Percentiles rank a stretch among this genome's conserved stretches.
These are phyloP conservation scores for Meandrina meandrites DNA, from an alignment of 92 coral and sea anemone genomes.

Conservation along the genomic window DNA sequence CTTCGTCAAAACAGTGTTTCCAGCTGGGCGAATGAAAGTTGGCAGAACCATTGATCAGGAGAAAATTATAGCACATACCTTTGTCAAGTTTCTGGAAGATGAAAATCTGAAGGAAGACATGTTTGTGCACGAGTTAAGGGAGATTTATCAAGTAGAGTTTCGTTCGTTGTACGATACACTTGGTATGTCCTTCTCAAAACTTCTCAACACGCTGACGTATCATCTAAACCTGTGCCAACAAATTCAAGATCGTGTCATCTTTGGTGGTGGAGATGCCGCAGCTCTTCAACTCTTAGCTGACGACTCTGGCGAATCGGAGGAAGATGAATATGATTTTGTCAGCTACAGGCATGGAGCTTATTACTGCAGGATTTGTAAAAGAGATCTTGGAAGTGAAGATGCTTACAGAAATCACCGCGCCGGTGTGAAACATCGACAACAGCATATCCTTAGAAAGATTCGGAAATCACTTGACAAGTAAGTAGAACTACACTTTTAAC, in stretches of 20 bases:
- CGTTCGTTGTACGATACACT: conserved; percentile 17
- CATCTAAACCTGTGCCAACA: conserved; percentile 62
- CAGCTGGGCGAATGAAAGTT: background rate
- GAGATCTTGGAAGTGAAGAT: conserved; percentile 5
- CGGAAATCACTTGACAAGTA: conserved; percentile 62
- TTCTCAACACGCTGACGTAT: conserved; percentile 53
- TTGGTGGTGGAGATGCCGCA: conserved; percentile 74
- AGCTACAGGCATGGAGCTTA: background rate
- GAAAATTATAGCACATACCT: conserved; percentile 16
- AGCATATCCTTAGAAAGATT: conserved; percentile 52
- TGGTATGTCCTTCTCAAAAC: conserved; percentile 35
- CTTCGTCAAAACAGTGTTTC: background rate
- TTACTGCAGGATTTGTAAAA: conserved; percentile 48
- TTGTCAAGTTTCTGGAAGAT: conserved; percentile 47
- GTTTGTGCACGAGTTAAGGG: conserved; percentile 36
- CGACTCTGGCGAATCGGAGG: conserved; percentile 11
- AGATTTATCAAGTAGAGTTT: conserved; percentile 45
- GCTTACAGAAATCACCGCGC: conserved; percentile 33
- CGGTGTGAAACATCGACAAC: conserved; percentile 68
- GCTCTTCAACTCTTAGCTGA: conserved; percentile 55
- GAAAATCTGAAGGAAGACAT: conserved; percentile 38
- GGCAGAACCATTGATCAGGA: conserved; percentile 2
- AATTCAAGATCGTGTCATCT: conserved; percentile 54
- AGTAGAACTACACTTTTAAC: background rate
- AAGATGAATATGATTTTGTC: background rate